Evolutionary conservation across 2,888 invertebrate species (phyloP), one percentile per base, ranked within the genome.

Genomic region (Lithosia quadra): DNA sequence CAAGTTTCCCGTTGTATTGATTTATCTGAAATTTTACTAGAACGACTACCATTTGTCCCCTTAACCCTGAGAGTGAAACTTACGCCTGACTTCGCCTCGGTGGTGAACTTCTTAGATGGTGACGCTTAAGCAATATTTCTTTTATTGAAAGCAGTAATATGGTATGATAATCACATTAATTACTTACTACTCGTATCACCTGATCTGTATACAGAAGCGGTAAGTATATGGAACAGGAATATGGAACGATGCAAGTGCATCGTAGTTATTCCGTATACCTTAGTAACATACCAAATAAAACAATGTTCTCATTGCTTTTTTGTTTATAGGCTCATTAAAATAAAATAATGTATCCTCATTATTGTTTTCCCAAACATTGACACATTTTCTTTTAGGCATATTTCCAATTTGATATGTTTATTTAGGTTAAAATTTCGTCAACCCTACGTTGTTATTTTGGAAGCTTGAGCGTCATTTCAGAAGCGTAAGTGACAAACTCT

Each of bases 401-500:
- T 58, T 58, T 18, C 39, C 57, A 33, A 49, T 58, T 58, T 66
- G 53, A 62, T 49, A 58, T 58, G 53, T 49, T 60, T 67, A 64
- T 67, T 64, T 63, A 64, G 70, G 70, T 66, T 53, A 60, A 58
- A 69, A 66, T 73, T 36, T 49, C 70, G 63, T 77, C 75, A 72
- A 68, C 57, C 63, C 39, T 62, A 15, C 39, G 57, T 22, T 71
- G 68, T 75, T 79, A 72, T 75, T 79, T 77, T 65, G 67, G 72
- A 75, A 69, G 69, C 60, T 34, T 72, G 24, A 57, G 49, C 67
- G 69, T 72, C 77, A 72, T 73, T 77, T 79, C 68, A 68, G 75
- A 79, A 61, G 70, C 67, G 49, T 79, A 77, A 79, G 70, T 70
- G 78, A 73, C 77, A 75, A 61, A 69, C 55, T 33, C 49, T 67